These are phyloP conservation scores for Cichladusa arquata DNA, from an alignment of 2,113 vertebrate species.

Conservation along the genomic window DNA sequence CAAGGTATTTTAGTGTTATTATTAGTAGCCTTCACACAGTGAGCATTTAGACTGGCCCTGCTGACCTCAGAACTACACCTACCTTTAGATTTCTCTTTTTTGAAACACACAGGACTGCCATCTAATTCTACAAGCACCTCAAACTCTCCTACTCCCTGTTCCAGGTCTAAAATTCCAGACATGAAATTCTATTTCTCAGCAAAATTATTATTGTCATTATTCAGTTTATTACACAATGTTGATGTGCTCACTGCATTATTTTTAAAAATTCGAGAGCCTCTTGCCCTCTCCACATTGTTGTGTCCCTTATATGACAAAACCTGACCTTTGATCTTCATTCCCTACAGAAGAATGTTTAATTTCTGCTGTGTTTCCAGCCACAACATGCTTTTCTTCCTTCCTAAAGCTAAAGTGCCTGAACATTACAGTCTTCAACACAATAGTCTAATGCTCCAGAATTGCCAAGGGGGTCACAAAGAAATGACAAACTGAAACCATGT, in stretches of 20 bases:
- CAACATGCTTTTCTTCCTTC: neutral
- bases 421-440: neutral
- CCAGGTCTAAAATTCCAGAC: neutral
- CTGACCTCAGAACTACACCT: neutral
- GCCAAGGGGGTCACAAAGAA: neutral
- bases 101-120: neutral
- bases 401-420: neutral
- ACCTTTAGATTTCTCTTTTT: neutral
- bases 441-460: neutral
- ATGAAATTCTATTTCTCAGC: neutral
- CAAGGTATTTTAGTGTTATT: neutral
- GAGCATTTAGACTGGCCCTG: neutral
- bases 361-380: neutral
- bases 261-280: neutral
- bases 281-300: neutral
- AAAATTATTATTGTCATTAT: neutral
- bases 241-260: neutral
- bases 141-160: neutral
- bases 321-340: neutral
- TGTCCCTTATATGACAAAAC: neutral
- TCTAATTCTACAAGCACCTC: neutral
- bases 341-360: neutral
- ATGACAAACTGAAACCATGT: neutral
- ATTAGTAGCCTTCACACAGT: neutral
- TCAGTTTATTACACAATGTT: neutral